Evolutionary conservation across 2,888 invertebrate species (phyloP).

Genomic region (Cryptocephalus primarius): DNA sequence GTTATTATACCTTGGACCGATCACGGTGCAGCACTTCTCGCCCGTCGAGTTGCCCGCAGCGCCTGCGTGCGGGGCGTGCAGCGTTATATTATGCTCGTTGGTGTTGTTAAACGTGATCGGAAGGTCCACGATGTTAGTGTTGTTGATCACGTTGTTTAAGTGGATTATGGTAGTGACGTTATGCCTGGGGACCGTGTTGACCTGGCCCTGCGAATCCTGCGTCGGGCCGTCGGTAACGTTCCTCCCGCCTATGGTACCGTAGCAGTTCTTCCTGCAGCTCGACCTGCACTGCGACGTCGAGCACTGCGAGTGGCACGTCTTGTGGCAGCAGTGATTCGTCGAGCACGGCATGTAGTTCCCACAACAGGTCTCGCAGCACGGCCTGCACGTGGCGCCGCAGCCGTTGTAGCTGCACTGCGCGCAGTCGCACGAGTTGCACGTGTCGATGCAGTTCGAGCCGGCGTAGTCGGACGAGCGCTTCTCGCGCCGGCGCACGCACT

Average conservation of each 20-base stretch:
- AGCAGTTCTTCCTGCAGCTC: slow-evolving; percentile 25
- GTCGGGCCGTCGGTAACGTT: slow-evolving; percentile 1
- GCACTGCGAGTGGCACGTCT: slow-evolving; percentile 32
- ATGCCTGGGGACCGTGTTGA: slow-evolving; percentile 14
- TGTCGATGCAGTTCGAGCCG: slow-evolving; percentile 15
- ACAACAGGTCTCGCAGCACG: slow-evolving; percentile 24
- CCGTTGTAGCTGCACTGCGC: slow-evolving; percentile 22
- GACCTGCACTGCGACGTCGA: slow-evolving; percentile 26
- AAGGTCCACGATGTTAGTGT: slow-evolving; percentile 34
- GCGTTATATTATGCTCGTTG: slow-evolving; percentile 32
- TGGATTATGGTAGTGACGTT: slow-evolving; percentile 37
- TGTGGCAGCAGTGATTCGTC: slow-evolving; percentile 32
- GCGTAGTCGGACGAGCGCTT: slow-evolving; percentile 17
- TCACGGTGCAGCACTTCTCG: slow-evolving; percentile 29
- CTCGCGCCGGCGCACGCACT: slow-evolving; percentile 26
- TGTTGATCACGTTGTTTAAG: slow-evolving; percentile 34
- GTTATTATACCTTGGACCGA: slow-evolving; percentile 22
- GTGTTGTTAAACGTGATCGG: slow-evolving; percentile 34
- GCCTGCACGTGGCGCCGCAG: slow-evolving; percentile 14
- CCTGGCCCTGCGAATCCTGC: background rate
- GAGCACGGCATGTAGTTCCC: slow-evolving; percentile 20
- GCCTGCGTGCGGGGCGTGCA: slow-evolving; percentile 8
- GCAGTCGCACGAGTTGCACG: slow-evolving; percentile 28
- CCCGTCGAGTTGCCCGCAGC: background rate
- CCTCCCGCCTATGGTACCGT: slow-evolving; percentile 11